Base-by-base conservation (phyloP, 2,797 vertebrate species). In the Gallirallus australis region DNA sequence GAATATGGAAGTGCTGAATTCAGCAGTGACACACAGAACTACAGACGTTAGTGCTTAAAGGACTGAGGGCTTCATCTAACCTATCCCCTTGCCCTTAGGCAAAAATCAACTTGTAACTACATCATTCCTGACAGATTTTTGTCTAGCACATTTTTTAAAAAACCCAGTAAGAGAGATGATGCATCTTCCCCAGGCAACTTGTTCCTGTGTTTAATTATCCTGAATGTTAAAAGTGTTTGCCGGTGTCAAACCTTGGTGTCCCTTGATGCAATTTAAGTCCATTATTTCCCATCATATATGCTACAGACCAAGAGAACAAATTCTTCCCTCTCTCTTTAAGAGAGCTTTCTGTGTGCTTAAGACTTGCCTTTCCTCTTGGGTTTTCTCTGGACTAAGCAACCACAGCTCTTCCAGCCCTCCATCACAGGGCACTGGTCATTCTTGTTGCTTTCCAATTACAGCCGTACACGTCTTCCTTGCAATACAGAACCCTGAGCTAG, bases 1-100 rank as follows among this genome's bases (percentile, higher is more conserved):
- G 69, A 94, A 81, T 89, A 65, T 68, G 89, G 71, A 96, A 94
- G 72, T 89, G 61, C 61, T 87, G 91, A 86, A 82, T 91, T 94
- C 92, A 93, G 71, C 71, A 89, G 57, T 48, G 50, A 54, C 33
- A 47, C 37, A 56, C 16, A 75, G 81, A 92, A 93, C 50, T 59
- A 77, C 25, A 86, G 70, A 69, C 2, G 9, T 48, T 30, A 77
- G 45, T 2, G 6, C 73, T 68, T 40, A 56, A 79, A 92, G 56
- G 82, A 84, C 86, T 92, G 37, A 31, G 45, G 52, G 82, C 53
- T 96, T 80, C 65, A 52, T 86, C 82, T 76, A 90, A 70, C 39
- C 60, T 35, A 64, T 48, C 19, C 23, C 28, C 31, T 54, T 91
- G n/a, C 80, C 89, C 56, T 66, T 30, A 76, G 63, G 88, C 73